Percentiles rank a stretch among this genome's conserved stretches.
Conservation (phyloP, 2,888 invertebrate species). For the Dioctria linearis region DNA sequence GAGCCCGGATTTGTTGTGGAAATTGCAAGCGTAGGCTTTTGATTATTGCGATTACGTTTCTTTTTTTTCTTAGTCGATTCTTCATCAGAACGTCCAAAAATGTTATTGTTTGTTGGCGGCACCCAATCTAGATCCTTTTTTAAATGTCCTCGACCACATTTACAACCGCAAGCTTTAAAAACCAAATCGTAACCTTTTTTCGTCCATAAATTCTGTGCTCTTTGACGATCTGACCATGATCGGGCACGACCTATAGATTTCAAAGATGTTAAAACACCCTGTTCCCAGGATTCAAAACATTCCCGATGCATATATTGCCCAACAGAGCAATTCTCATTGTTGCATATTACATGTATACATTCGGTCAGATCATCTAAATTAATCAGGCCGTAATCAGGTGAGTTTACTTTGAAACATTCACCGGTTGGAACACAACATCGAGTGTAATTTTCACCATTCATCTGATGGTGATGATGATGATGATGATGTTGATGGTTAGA, state of each 20-base stretch:
- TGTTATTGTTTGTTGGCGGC: constrained; percentile 73
- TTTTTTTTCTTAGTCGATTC: constrained; percentile 77
- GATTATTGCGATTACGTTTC: constrained; percentile 79
- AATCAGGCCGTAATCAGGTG: constrained; percentile 73
- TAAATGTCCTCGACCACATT: constrained; percentile 92
- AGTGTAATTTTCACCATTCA: constrained; percentile 73
- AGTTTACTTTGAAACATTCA: constrained; percentile 81
- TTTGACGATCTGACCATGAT: constrained; percentile 95
- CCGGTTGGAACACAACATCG: constrained; percentile 88
- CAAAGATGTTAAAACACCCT: constrained; percentile 87
- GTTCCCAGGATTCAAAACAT: constrained; percentile 96
- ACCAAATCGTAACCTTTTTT: constrained; percentile 98
- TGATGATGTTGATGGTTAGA: constrained; percentile 53
- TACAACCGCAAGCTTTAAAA: constrained; percentile 95
- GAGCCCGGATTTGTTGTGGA: constrained; percentile 71
- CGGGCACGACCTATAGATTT: constrained; percentile 93
- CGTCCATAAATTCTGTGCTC: constrained; percentile 96
- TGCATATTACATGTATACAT: constrained; percentile 91
- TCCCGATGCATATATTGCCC: constrained; percentile 96
- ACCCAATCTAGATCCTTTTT: constrained; percentile 96
- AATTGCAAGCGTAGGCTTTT: constrained; percentile 76
- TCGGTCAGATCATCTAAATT: constrained; percentile 82
- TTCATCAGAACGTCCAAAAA: constrained; percentile 71
- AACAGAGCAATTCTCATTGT: constrained; percentile 91
- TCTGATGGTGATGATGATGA: constrained; percentile 54